Evolutionary conservation across 2,797 vertebrate species (phyloP).

Genomic region (Falco peregrinus): DNA sequence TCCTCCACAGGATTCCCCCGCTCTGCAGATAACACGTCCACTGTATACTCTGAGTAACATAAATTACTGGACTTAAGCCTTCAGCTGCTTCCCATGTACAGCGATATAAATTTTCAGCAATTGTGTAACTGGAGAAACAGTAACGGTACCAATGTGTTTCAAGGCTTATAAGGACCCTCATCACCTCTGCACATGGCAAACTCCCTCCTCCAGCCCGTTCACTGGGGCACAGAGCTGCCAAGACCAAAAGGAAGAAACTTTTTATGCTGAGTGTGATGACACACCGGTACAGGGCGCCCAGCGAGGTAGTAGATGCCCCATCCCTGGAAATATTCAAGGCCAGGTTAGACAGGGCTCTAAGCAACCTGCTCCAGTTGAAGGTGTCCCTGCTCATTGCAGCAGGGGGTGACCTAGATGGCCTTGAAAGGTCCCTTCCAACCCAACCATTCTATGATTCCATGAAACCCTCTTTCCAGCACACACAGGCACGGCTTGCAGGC

Average conservation of each 20-base stretch:
- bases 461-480: not conserved
- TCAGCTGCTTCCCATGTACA: not conserved
- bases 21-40: fast-evolving
- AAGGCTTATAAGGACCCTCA: not conserved
- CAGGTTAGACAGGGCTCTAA: fast-evolving
- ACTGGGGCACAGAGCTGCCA: not conserved
- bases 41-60: fast-evolving
- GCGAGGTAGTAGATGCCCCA: not conserved
- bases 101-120: not conserved
- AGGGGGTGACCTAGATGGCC: not conserved
- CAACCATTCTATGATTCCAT: not conserved
- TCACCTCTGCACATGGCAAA: not conserved
- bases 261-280: too few relatives aligned
- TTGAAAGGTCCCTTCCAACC: not conserved
- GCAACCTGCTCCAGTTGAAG: not conserved
- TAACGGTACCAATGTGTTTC: fast-evolving
- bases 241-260: not conserved
- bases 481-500: not conserved
- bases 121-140: not conserved
- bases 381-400: fast-evolving
- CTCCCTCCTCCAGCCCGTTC: not conserved
- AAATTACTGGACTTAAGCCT: not conserved
- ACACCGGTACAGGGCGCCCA: not conserved
- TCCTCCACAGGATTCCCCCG: fast-evolving
- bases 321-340: not conserved